phyloP scores from a whole-genome alignment of 2,113 vertebrate genomes.

The Connochaetes taurinus region DNA sequence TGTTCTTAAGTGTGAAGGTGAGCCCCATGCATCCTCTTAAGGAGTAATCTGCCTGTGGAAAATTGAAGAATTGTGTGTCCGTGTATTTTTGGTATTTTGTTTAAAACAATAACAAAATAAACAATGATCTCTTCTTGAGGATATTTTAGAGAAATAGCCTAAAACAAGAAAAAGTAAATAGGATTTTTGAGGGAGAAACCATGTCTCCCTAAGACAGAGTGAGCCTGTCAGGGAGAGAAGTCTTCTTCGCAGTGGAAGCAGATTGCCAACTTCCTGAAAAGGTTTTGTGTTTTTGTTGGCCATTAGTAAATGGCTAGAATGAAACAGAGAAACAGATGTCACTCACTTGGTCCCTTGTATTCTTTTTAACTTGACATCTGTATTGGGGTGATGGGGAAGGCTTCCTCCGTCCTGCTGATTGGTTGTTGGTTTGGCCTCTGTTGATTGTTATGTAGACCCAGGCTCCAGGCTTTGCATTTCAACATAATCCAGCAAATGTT shows the following conservation, averaged over 20 bases:
- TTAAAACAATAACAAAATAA: conserved; percentile 28
- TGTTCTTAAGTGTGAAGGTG: background rate
- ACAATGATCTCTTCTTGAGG: background rate
- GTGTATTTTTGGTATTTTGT: background rate
- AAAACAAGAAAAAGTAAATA: background rate
- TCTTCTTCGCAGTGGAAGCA: background rate
- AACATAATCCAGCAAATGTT: conserved; percentile 11
- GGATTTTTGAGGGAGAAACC: background rate
- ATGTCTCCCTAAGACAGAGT: background rate
- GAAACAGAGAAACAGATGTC: background rate
- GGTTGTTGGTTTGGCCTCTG: background rate
- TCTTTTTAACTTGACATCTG: background rate
- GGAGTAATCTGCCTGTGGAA: background rate
- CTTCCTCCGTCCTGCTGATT: background rate
- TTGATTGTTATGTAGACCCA: background rate
- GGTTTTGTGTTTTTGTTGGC: background rate
- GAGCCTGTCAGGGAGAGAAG: background rate
- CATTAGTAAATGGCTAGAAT: background rate
- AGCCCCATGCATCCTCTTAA: background rate
- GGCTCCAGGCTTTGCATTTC: background rate
- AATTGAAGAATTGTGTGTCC: background rate
- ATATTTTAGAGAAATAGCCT: background rate
- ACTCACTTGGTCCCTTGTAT: background rate
- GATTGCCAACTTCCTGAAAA: background rate
- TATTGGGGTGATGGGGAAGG: background rate